Conservation (phyloP, 2,113 vertebrate species). For the Periophthalmus modestus region DNA sequence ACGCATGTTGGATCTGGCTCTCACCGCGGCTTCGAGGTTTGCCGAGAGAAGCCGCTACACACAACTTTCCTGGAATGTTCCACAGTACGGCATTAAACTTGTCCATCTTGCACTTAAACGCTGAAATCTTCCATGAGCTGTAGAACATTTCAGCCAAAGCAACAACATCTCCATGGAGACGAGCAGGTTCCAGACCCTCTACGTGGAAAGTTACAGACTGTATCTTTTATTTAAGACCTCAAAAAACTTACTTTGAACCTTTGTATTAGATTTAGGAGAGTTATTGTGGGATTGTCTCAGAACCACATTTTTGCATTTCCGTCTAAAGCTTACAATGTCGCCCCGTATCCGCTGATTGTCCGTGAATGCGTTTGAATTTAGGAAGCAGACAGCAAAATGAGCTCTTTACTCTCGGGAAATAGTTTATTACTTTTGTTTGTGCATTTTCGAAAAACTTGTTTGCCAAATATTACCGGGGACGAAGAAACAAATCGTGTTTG, state of each 20-base stretch:
- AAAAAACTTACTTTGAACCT: neutral
- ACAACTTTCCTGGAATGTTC: too few relatives aligned
- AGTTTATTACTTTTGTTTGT: neutral
- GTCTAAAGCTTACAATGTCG: neutral
- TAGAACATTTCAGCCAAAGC: too few relatives aligned
- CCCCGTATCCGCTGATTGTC: neutral
- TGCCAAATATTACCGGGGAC: constrained; percentile 1
- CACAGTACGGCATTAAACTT: too few relatives aligned
- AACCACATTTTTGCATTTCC: neutral
- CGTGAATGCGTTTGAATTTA: neutral
- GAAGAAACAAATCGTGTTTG: neutral
- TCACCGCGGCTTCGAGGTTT: too few relatives aligned
- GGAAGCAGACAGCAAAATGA: constrained; percentile 2
- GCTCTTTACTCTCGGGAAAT: neutral
- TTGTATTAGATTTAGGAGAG: neutral
- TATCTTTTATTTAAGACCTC: too few relatives aligned
- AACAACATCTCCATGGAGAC: too few relatives aligned
- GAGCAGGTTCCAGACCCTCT: too few relatives aligned
- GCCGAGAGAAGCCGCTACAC: too few relatives aligned
- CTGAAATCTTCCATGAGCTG: too few relatives aligned
- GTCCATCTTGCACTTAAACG: too few relatives aligned
- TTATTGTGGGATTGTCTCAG: neutral
- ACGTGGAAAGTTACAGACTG: neutral
- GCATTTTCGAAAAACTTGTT: neutral
- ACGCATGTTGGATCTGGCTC: too few relatives aligned